Base-by-base conservation (phyloP, 1,140 invertebrate genomes). In the Listronotus oregonensis region DNA sequence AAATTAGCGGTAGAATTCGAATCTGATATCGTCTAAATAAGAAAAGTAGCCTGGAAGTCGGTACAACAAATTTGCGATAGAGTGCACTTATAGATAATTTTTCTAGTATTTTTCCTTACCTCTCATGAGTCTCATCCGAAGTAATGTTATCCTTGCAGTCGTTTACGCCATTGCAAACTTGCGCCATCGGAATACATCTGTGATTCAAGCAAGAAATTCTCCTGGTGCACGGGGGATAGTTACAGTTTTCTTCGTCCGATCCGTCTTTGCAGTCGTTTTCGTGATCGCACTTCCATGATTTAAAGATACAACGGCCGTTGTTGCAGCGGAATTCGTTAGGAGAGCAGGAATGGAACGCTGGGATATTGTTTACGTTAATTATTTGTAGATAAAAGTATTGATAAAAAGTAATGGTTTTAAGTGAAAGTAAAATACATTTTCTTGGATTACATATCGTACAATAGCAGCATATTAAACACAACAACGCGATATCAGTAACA, bases 251-350 rank as follows among this genome's bases (percentile, higher is more conserved):
- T 80, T 98, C 96, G 78, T 98, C 96, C 17, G 91, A 94, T 0
- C 89, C 89, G 76, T 99, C 92, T 71, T 94, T 90, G 78, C 96
- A 98, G 73, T 99, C 95, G 73, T 98, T 96, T 82, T 91, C 96
- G 77, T 93, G 90, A 80, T 96, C 94, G 75, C 95, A 96, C 77
- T 93, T 93, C 95, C 94, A 97, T 0, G 93, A 91, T 73, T 92
- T 92, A 75, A 96, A 96, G 66, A 98, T 97, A 74, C 96, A 98
- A 2, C 95, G 85, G 0, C 94, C 95, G 75, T 98, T 98, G 55
- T 89, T 89, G 80, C 96, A 99, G 18, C 94, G 86, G 85, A 96
- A 98, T 78, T 98, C 94, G 72, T 92, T 94, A 0, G 90, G 85
- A 17, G 90, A 92, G 77, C 96, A 98, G 0, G 94, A 95, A 75